These are phyloP conservation scores for Falcunculus frontatus DNA, from an alignment of 2,113 vertebrate genomes.

Conservation along the genomic window DNA sequence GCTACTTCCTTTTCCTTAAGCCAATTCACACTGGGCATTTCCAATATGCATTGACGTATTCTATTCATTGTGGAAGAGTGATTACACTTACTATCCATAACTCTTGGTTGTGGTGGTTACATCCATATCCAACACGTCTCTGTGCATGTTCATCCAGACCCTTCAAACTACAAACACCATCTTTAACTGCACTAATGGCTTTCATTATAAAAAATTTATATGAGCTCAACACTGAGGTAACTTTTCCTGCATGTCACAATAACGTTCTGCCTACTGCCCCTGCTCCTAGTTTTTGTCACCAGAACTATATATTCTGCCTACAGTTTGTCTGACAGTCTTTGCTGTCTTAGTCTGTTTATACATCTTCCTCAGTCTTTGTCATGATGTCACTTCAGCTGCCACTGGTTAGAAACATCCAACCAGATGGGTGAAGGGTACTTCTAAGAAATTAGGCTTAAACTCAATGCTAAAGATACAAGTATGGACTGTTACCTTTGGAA, in stretches of 20 bases:
- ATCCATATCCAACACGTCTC: rapidly evolving
- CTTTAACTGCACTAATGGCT: neutral
- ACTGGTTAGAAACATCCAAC: neutral
- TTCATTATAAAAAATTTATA: neutral
- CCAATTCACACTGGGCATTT: neutral
- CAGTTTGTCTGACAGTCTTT: neutral
- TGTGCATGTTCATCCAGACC: neutral
- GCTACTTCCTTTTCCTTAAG: neutral
- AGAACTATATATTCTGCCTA: neutral
- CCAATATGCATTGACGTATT: neutral
- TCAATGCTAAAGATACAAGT: neutral
- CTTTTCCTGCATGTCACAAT: neutral
- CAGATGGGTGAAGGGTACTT: neutral
- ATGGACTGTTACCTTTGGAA: neutral
- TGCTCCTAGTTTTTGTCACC: neutral
- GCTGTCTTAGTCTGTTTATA: neutral
- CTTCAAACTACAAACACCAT: neutral
- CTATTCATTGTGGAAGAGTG: neutral
- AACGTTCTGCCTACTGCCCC: neutral
- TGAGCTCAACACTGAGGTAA: neutral
- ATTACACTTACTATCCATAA: neutral
- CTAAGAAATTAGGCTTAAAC: neutral
- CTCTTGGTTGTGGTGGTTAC: neutral
- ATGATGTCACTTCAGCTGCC: neutral
- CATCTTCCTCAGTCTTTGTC: neutral